Conservation (phyloP, 2,113 vertebrate genomes). For the Aix galericulata region DNA sequence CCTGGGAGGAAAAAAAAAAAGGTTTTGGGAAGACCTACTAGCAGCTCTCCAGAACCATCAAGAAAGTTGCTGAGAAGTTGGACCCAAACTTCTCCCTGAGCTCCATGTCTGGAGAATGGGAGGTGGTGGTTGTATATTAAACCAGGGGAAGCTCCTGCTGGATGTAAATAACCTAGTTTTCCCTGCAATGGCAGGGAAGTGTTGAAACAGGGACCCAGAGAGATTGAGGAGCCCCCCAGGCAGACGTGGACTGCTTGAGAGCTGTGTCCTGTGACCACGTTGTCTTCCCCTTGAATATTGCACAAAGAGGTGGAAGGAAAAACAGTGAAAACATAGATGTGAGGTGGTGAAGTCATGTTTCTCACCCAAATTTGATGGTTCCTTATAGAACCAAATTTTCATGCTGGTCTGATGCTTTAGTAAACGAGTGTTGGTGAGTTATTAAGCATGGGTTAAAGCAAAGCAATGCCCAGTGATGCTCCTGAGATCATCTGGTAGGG, state of each 20-base stretch:
- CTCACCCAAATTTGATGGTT: neutral
- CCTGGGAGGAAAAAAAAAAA: neutral
- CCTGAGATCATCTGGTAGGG: neutral
- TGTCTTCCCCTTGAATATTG: neutral
- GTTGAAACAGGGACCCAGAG: neutral
- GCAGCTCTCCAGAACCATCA: neutral
- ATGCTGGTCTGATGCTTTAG: neutral
- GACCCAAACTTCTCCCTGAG: neutral
- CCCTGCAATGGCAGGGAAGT: neutral
- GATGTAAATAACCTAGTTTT: neutral
- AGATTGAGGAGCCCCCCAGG: no score
- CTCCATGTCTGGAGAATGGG: neutral
- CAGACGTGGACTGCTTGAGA: neutral
- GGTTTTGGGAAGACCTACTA: neutral
- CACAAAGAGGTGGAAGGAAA: neutral
- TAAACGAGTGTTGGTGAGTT: neutral
- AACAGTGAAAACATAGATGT: fast-evolving
- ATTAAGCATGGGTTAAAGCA: neutral
- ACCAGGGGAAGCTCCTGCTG: neutral
- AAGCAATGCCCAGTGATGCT: no score
- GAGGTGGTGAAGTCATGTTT: neutral
- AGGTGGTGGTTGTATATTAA: neutral
- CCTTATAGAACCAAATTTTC: neutral
- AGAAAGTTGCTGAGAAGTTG: neutral
- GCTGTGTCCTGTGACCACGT: fast-evolving